phyloP scores from a whole-genome alignment of 2,113 vertebrate genomes.

The Tetrax tetrax region DNA sequence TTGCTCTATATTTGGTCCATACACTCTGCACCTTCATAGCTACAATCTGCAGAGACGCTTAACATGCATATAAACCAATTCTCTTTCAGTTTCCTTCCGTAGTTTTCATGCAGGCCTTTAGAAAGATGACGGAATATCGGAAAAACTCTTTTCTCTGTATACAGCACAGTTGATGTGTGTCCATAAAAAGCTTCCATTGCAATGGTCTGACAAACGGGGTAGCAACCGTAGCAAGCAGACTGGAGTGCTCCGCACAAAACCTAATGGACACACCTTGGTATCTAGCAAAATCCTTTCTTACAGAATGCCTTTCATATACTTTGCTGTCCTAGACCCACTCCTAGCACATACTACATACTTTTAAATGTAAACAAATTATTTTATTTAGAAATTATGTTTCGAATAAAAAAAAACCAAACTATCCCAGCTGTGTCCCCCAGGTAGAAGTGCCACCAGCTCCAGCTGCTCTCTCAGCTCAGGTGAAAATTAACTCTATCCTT shows the following conservation, averaged over 20 bases:
- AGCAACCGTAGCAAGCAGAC: background rate
- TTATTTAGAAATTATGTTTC: background rate
- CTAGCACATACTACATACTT: background rate
- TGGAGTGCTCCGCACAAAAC: rapidly evolving
- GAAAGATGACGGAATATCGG: background rate
- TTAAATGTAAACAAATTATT: background rate
- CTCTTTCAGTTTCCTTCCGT: background rate
- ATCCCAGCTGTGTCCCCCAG: too few relatives aligned
- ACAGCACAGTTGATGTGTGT: background rate
- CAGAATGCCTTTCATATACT: background rate
- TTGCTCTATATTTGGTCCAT: background rate
- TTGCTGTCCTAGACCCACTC: background rate
- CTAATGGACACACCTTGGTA: too few relatives aligned
- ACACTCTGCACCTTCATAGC: background rate
- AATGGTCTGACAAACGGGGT: background rate
- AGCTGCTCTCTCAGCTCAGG: too few relatives aligned
- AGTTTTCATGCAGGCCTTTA: background rate
- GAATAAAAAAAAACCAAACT: background rate
- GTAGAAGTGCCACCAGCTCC: too few relatives aligned
- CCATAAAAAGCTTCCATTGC: background rate
- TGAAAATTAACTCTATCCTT: too few relatives aligned
- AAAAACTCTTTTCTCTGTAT: background rate
- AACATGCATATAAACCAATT: background rate
- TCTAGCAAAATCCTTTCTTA: background rate
- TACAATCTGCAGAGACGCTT: background rate